These are phyloP conservation scores for Morpho helenor DNA, from an alignment of 2,888 invertebrate species.

Conservation along the genomic window DNA sequence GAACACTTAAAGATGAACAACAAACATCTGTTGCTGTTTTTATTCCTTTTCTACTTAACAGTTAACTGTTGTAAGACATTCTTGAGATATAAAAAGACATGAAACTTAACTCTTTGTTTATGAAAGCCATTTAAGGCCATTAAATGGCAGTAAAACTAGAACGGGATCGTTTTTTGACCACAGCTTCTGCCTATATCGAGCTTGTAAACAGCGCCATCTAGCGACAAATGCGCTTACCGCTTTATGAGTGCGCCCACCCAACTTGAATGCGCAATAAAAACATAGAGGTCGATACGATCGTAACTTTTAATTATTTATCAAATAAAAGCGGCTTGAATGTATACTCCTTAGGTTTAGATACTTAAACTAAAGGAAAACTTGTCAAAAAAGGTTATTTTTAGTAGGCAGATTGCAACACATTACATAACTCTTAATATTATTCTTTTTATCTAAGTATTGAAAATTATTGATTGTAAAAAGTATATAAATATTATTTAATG, in stretches of 20 bases:
- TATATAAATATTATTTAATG: too few relatives aligned
- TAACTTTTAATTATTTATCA: neutral
- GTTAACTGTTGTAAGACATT: slow-evolving; percentile 8
- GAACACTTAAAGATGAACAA: too few relatives aligned
- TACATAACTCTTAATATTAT: too few relatives aligned
- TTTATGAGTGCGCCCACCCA: slow-evolving; percentile 43
- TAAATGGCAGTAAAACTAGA: slow-evolving; percentile 24
- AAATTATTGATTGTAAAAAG: too few relatives aligned
- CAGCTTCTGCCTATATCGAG: slow-evolving; percentile 4
- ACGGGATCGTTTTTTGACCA: slow-evolving; percentile 14
- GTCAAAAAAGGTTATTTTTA: too few relatives aligned
- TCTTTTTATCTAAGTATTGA: too few relatives aligned
- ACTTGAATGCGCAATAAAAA: slow-evolving; percentile 24
- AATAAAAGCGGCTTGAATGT: too few relatives aligned
- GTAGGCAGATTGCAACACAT: too few relatives aligned
- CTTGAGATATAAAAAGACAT: slow-evolving; percentile 11
- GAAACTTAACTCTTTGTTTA: slow-evolving; percentile 22
- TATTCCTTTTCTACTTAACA: neutral
- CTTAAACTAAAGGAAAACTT: too few relatives aligned
- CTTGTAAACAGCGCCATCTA: slow-evolving; percentile 57
- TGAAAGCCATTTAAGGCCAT: slow-evolving; percentile 20
- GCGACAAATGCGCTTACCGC: slow-evolving; percentile 45
- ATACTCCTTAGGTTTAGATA: too few relatives aligned
- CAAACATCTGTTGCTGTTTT: too few relatives aligned
- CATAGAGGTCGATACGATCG: slow-evolving; percentile 20